A percentile compares a stretch with the other conserved stretches of the same genome.
Conservation (phyloP, 2,113 vertebrate species). For the Dunckerocampus dactyliophorus region DNA sequence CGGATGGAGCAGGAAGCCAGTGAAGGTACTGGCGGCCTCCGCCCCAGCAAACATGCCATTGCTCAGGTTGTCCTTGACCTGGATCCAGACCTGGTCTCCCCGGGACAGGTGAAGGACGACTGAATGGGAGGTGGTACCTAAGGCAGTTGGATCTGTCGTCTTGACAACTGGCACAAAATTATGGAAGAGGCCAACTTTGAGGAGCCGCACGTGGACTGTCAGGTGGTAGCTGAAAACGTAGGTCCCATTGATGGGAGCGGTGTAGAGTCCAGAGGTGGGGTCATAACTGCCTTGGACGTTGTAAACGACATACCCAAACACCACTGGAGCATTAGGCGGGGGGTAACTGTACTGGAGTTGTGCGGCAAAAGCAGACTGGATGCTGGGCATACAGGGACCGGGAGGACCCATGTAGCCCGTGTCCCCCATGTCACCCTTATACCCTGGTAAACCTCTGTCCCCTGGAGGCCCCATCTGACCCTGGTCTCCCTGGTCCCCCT, state of each 20-base stretch:
- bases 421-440: constrained; percentile 29
- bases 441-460: constrained; percentile 49
- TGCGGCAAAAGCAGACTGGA: constrained; percentile 65
- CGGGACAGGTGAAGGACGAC: constrained; percentile 50
- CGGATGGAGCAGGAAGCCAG: constrained; percentile 65
- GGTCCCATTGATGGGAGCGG: constrained; percentile 61
- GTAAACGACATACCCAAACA: constrained; percentile 39
- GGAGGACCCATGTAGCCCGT: constrained; percentile 36
- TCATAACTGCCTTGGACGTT: constrained; percentile 57
- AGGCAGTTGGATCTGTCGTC: constrained; percentile 32
- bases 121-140: constrained; percentile 57
- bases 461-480: constrained; percentile 45
- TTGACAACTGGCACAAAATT: constrained; percentile 54
- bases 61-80: constrained; percentile 45
- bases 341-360: constrained; percentile 46
- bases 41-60: constrained; percentile 56
- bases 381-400: constrained; percentile 59
- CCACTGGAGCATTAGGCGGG: constrained; percentile 38
- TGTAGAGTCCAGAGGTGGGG: constrained; percentile 50
- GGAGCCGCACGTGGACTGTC: constrained; percentile 13
- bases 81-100: constrained; percentile 64
- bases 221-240: constrained; percentile 68
- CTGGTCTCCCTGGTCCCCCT: constrained; percentile 34
- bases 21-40: constrained; percentile 65
- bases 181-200: constrained; percentile 63